phyloP scores from a whole-genome alignment of 2,113 vertebrate species.

The Pterocles orientalis region DNA sequence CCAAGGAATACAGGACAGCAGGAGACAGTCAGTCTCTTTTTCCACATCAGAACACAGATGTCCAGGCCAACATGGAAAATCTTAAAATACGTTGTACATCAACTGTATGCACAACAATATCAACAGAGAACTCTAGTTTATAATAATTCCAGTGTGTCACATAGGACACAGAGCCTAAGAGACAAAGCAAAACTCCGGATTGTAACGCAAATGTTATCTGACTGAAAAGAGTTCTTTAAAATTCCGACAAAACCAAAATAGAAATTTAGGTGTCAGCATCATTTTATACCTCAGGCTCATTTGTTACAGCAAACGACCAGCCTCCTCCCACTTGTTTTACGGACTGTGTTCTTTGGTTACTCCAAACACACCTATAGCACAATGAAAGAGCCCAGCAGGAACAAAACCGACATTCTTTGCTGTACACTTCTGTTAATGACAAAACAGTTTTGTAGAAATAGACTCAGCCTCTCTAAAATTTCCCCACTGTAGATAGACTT shows the following conservation, averaged over 20 bases:
- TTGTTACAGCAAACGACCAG: neutral
- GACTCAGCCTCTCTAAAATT: neutral
- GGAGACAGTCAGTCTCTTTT: neutral
- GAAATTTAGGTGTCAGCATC: neutral
- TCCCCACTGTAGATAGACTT: neutral
- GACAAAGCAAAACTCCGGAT: neutral
- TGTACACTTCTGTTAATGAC: neutral
- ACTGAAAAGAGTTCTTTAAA: neutral
- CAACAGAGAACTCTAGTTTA: neutral
- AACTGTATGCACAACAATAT: neutral
- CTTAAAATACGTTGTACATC: neutral
- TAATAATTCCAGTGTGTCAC: neutral
- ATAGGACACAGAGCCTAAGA: neutral
- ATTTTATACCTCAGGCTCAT: neutral
- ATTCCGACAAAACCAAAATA: neutral
- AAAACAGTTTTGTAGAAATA: neutral
- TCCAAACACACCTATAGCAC: neutral
- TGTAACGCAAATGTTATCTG: neutral
- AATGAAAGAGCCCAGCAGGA: neutral
- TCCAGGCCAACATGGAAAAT: neutral
- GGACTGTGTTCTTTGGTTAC: neutral
- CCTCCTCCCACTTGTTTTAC: neutral
- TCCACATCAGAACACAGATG: neutral
- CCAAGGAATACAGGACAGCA: neutral
- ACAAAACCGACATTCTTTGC: neutral